Evolutionary conservation across 2,113 vertebrate species (phyloP).

Genomic region (Hepsetus odoe): DNA sequence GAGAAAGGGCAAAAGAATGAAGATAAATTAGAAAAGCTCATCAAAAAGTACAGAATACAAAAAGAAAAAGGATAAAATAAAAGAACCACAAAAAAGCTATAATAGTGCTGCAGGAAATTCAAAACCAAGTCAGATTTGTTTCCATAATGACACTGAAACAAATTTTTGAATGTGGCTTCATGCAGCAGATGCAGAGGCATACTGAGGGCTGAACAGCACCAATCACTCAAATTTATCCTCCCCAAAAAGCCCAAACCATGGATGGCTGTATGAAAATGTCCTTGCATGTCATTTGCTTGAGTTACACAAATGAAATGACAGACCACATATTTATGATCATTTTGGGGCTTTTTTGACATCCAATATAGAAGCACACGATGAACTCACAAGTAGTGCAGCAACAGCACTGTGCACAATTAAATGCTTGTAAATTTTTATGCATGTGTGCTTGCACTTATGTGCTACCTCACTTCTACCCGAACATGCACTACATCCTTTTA

Average conservation of each 20-base stretch:
- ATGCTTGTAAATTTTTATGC: neutral
- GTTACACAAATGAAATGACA: neutral
- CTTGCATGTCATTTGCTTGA: neutral
- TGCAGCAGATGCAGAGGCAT: neutral
- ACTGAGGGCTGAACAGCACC: neutral
- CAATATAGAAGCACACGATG: neutral
- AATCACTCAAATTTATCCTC: neutral
- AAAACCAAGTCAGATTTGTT: conserved; percentile 19
- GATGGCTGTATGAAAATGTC: neutral
- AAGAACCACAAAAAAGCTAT: no score
- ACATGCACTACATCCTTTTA: conserved; percentile 46
- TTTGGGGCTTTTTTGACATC: neutral
- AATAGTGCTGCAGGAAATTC: neutral
- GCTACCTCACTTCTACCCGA: conserved; percentile 28
- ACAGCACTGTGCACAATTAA: neutral
- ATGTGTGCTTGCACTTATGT: conserved; percentile 23
- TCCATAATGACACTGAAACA: conserved; percentile 51
- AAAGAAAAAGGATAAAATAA: neutral
- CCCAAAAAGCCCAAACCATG: neutral
- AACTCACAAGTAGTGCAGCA: no score
- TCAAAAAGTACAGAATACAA: neutral
- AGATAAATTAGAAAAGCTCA: neutral
- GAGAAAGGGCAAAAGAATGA: neutral
- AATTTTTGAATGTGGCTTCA: conserved; percentile 48
- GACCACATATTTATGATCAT: neutral